Evolutionary conservation across 2,888 invertebrate species (phyloP), one percentile per base, ranked within the genome.

Genomic region (Eupeodes luniger): DNA sequence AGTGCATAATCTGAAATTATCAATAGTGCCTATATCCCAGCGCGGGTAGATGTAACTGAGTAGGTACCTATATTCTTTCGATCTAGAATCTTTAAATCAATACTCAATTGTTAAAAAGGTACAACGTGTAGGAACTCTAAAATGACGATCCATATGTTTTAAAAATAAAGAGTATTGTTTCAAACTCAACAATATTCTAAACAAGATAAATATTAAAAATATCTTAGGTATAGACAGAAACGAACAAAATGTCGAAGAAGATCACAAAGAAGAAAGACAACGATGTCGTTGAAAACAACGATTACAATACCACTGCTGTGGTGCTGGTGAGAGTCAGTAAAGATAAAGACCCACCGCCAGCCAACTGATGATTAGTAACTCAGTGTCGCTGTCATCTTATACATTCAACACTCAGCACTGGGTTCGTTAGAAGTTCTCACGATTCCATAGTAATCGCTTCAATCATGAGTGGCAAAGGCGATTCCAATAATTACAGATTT

Each of bases 391-490:
- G 57, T 81, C 81, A 59, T 70, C 75, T 66, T 72, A 70, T 67
- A 62, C 70, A 66, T 57, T 36, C 57, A 70, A 49, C 53, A 44
- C 40, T 69, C 57, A 70, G 55, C 53, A 44, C 40, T 69, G 69
- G 62, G 57, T 78, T 49, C 64, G 66, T 85, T 85, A 85, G 85
- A 85, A 85, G 85, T 81, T 81, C 47, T 85, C 49, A 69, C 57
- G 44, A 27, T 14, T n/a, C 44, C 57, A 57, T 57, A 27, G 70
- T 14, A 44, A 78, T 57, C n/a, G 40, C 57, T 44, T 74, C 55
- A 66, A 77, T 81, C 78, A 81, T 85, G 85, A 69, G 61, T 3
- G 27, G 27, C 27, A 27, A 27, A 27, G 27, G 27, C 27, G 3
- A 27, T 27, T 27, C 27, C 66, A 70, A 75, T 72, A 70, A 75